phyloP scores from a whole-genome alignment of 2,797 vertebrate species.

The Falco columbarius region DNA sequence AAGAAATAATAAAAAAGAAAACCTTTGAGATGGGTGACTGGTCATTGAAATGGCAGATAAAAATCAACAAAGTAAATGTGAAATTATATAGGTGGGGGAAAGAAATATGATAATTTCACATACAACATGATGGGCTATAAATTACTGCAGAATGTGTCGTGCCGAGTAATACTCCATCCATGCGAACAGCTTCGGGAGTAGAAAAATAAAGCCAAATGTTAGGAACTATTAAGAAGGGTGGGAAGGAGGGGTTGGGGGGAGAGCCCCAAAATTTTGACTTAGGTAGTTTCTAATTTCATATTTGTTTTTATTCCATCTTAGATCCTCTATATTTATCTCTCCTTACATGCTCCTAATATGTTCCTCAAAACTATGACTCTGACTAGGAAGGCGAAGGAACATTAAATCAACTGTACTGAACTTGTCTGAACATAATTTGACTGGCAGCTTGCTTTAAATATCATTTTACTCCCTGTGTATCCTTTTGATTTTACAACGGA shows the following conservation, averaged over 20 bases:
- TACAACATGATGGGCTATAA: background rate
- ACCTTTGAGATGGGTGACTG: background rate
- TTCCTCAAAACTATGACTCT: background rate
- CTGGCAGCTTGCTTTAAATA: background rate
- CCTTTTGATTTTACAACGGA: conserved; percentile 14
- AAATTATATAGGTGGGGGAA: background rate
- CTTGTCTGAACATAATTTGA: background rate
- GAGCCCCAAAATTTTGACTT: background rate
- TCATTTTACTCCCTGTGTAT: background rate
- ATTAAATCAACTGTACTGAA: background rate
- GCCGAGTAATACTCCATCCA: background rate
- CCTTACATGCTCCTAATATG: background rate
- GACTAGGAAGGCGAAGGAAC: background rate
- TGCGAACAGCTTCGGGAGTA: background rate
- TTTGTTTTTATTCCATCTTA: background rate
- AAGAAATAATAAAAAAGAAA: background rate
- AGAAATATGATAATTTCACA: background rate
- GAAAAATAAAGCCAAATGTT: background rate
- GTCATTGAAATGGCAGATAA: background rate
- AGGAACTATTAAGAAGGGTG: background rate
- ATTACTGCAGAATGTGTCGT: background rate
- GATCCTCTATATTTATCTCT: background rate
- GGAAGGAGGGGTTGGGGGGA: too few relatives aligned
- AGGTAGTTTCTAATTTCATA: background rate
- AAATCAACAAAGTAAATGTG: background rate